Evolutionary conservation across 2,113 vertebrate genomes (phyloP).

Genomic region (Myrmecophaga tridactyla): DNA sequence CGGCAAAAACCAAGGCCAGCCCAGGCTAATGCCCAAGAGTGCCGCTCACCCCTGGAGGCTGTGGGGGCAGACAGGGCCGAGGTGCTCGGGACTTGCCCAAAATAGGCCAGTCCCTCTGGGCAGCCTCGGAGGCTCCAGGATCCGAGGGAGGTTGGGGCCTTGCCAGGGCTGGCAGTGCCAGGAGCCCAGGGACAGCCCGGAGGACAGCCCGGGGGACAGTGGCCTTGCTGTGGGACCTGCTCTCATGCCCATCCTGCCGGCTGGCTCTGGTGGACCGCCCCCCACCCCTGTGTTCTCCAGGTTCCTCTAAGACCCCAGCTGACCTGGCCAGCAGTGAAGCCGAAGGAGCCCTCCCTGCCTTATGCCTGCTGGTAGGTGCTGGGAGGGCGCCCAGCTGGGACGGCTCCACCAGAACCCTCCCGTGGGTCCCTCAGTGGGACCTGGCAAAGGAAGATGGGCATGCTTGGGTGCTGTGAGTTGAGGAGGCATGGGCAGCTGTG

Average conservation of each 20-base stretch:
- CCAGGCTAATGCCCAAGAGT: not conserved
- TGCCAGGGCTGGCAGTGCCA: not conserved
- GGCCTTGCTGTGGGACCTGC: not conserved
- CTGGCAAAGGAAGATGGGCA: not conserved
- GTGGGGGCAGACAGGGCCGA: not conserved
- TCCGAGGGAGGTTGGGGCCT: rapidly evolving
- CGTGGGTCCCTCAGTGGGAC: rapidly evolving
- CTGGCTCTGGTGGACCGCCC: not conserved
- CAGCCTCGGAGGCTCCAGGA: not conserved
- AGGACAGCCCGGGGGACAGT: not conserved
- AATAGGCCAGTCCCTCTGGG: not conserved
- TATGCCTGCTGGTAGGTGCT: rapidly evolving
- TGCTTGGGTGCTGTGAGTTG: rapidly evolving
- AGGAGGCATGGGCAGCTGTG: not conserved
- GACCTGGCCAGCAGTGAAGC: rapidly evolving
- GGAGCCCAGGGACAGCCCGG: rapidly evolving
- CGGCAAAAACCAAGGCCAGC: too few relatives aligned
- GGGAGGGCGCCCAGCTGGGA: rapidly evolving
- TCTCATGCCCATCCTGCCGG: rapidly evolving
- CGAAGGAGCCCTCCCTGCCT: rapidly evolving
- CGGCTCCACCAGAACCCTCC: not conserved
- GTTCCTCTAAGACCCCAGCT: not conserved
- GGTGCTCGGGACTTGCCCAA: rapidly evolving
- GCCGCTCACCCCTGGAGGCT: rapidly evolving
- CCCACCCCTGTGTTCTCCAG: rapidly evolving